Percentiles rank a stretch among this genome's conserved stretches.
These are phyloP conservation scores for Plodia interpunctella DNA, from an alignment of 1,140 invertebrate species.

Conservation along the genomic window DNA sequence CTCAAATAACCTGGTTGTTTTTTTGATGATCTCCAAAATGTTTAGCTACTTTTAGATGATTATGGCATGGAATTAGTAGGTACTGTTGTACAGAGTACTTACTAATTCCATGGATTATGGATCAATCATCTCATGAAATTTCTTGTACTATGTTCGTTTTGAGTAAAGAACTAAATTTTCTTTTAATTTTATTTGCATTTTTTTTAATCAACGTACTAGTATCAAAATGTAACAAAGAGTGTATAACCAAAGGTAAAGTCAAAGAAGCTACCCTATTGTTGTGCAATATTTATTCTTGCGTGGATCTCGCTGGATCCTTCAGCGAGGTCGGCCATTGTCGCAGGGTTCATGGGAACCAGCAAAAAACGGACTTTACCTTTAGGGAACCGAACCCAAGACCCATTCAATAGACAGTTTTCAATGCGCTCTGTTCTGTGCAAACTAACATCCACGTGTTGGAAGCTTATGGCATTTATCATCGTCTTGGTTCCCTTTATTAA, in stretches of 20 bases:
- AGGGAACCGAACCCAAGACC: constrained; percentile 38
- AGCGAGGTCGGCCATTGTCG: constrained; percentile 70
- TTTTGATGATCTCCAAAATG: too few species aligned
- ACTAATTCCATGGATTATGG: too few species aligned
- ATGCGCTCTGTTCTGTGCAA: constrained; percentile 34
- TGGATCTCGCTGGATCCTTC: constrained; percentile 67
- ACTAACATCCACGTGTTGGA: constrained; percentile 64
- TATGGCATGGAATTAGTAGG: too few species aligned
- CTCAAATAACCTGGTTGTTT: too few species aligned
- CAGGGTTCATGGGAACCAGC: constrained; percentile 72
- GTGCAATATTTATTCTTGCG: constrained; percentile 73
- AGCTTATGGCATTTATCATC: constrained; percentile 33
- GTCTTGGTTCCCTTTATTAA: constrained; percentile 13
- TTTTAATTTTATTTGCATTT: too few species aligned
- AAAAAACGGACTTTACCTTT: constrained; percentile 67
- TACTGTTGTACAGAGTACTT: too few species aligned
- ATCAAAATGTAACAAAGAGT: constrained; percentile 35
- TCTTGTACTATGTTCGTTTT: too few species aligned
- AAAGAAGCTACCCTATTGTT: constrained; percentile 74
- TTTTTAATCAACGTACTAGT: constrained; percentile 24
- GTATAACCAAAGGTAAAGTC: constrained; percentile 51
- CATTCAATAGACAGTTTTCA: constrained; percentile 71
- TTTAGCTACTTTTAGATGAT: too few species aligned
- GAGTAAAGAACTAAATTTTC: too few species aligned
- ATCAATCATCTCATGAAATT: too few species aligned